phyloP scores from a whole-genome alignment of 2,888 invertebrate genomes.

The Cryptophagus acutangulus region DNA sequence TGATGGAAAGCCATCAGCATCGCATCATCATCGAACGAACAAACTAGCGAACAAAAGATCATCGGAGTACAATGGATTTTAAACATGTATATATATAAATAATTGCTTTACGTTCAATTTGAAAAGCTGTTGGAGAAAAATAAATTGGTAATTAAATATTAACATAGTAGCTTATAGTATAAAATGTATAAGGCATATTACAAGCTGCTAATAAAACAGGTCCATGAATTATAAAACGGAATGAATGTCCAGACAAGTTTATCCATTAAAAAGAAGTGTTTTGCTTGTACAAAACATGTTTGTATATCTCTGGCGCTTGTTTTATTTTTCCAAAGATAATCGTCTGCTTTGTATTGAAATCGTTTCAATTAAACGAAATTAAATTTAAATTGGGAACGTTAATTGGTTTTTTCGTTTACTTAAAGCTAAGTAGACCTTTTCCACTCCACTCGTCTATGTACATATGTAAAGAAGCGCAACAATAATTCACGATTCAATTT shows the following conservation, averaged over 20 bases:
- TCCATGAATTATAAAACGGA: conserved; percentile 26
- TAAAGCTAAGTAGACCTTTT: too few relatives aligned
- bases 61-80: neutral
- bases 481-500: too few relatives aligned
- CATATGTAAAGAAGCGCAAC: too few relatives aligned
- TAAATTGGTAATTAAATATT: conserved; percentile 42
- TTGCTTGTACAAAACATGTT: conserved; percentile 6
- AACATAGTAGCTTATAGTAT: conserved; percentile 26
- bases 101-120: conserved; percentile 26
- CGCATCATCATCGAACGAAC: neutral
- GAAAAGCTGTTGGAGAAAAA: conserved; percentile 31
- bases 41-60: neutral
- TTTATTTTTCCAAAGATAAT: conserved; percentile 8
- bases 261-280: conserved; percentile 8
- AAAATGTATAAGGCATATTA: conserved; percentile 26
- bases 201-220: conserved; percentile 34
- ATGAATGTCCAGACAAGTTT: conserved; percentile 8
- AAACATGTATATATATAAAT: neutral
- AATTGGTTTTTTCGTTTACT: conserved; percentile 4
- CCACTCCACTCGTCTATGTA: too few relatives aligned
- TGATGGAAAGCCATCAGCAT: neutral
- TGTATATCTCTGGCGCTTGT: conserved; percentile 1
- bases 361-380: conserved; percentile 4
- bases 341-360: conserved; percentile 8
- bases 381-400: conserved; percentile 3